phyloP scores from a whole-genome alignment of 2,113 vertebrate genomes.

The Felis catus region DNA sequence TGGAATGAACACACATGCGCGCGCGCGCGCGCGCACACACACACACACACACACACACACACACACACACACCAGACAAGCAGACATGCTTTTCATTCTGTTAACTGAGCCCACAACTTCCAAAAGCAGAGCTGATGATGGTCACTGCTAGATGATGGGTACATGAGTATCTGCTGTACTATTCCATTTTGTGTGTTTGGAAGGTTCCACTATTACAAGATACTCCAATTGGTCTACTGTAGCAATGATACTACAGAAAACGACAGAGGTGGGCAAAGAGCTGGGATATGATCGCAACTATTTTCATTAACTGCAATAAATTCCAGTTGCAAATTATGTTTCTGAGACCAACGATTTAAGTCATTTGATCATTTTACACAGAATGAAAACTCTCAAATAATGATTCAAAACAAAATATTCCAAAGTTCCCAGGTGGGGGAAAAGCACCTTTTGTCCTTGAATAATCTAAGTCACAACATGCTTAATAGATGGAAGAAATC shows the following conservation, averaged over 20 bases:
- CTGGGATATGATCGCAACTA: not conserved
- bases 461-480: not conserved
- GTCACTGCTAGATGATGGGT: not conserved
- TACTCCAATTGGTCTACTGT: not conserved
- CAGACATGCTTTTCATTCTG: not conserved
- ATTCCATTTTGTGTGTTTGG: not conserved
- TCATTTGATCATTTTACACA: not conserved
- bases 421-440: not conserved
- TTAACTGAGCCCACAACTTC: not conserved
- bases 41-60: not conserved
- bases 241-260: not conserved
- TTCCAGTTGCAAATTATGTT: not conserved
- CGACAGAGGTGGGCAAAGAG: not conserved
- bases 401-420: constrained; percentile 24
- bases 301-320: constrained; percentile 2
- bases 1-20: not conserved
- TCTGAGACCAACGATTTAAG: not conserved
- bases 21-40: not conserved
- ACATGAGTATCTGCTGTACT: too few species aligned
- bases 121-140: not conserved
- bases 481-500: not conserved
- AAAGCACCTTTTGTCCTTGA: not conserved
- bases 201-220: not conserved
- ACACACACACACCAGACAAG: not conserved
- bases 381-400: not conserved